Conservation (phyloP, 2,113 vertebrate genomes). For the Casuarius casuarius region DNA sequence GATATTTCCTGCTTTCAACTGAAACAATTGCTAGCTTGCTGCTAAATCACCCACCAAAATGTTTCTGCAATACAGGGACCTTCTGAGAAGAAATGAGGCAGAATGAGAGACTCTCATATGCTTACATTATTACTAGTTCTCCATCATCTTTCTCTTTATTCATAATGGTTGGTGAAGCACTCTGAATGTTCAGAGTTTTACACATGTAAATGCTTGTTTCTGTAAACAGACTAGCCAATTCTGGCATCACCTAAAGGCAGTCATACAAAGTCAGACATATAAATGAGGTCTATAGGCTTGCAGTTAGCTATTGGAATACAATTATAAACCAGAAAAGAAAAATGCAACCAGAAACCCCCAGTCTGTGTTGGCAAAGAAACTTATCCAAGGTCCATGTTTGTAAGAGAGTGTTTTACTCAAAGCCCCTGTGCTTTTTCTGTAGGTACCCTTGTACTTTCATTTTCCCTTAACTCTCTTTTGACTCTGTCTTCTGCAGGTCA, state of each 20-base stretch:
- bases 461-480: conserved; percentile 26
- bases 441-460: neutral
- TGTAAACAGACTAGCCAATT: neutral
- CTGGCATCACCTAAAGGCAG: neutral
- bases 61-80: neutral
- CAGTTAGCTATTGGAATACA: neutral
- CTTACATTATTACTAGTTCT: neutral
- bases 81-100: neutral
- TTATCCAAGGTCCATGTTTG: neutral
- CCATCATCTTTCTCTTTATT: neutral
- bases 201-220: neutral
- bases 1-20: neutral
- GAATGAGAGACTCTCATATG: neutral
- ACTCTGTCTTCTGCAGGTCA: conserved; percentile 83
- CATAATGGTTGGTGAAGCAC: neutral
- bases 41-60: neutral
- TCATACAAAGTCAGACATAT: neutral
- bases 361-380: neutral
- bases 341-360: neutral
- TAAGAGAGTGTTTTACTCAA: conserved; percentile 6
- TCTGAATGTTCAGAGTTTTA: neutral
- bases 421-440: neutral
- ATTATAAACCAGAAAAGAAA: neutral
- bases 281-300: neutral
- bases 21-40: neutral